phyloP scores from a whole-genome alignment of 2,797 vertebrate species.

The Zenarchopterus dispar region DNA sequence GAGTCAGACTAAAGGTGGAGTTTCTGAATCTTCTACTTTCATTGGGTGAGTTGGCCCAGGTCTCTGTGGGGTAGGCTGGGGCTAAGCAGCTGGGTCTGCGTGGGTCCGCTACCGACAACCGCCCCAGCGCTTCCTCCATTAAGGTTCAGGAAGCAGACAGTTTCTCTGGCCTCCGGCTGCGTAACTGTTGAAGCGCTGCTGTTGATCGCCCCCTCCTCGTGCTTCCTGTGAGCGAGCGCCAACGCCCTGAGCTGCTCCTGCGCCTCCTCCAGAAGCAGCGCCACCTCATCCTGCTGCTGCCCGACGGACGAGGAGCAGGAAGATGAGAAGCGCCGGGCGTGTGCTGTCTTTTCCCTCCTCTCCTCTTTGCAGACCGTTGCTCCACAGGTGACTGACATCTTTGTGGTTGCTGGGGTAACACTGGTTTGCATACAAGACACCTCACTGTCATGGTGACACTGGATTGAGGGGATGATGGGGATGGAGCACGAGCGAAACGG shows the following conservation, averaged over 20 bases:
- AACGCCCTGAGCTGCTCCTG: conserved; percentile 77
- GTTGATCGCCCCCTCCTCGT: conserved; percentile 55
- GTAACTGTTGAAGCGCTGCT: neutral
- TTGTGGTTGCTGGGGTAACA: conserved; percentile 16
- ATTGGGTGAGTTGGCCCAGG: conserved; percentile 73
- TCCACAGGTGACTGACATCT: conserved; percentile 10
- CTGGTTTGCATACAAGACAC: conserved; percentile 82
- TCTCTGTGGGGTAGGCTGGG: conserved; percentile 79
- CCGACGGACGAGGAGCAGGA: conserved; percentile 50
- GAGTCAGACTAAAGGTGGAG: conserved; percentile 39
- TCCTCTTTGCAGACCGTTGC: conserved; percentile 35
- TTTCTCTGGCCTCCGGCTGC: conserved; percentile 72
- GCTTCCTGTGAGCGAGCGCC: conserved; percentile 73
- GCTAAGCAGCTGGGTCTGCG: conserved; percentile 79
- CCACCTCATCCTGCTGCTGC: conserved; percentile 63
- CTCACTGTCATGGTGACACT: conserved; percentile 75
- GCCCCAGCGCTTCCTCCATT: conserved; percentile 53
- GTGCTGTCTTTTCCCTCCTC: conserved; percentile 3
- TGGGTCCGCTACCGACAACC: conserved; percentile 70
- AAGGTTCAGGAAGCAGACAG: conserved; percentile 81
- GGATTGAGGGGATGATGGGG: conserved; percentile 83
- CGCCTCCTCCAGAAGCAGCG: conserved; percentile 73
- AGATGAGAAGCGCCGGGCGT: conserved; percentile 5
- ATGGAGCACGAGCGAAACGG: conserved; percentile 77
- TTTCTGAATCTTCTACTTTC: conserved; percentile 45